Percentiles rank a stretch among this genome's conserved stretches.
phyloP scores from a whole-genome alignment of 2,797 vertebrate species.

The Pseudopleuronectes americanus region DNA sequence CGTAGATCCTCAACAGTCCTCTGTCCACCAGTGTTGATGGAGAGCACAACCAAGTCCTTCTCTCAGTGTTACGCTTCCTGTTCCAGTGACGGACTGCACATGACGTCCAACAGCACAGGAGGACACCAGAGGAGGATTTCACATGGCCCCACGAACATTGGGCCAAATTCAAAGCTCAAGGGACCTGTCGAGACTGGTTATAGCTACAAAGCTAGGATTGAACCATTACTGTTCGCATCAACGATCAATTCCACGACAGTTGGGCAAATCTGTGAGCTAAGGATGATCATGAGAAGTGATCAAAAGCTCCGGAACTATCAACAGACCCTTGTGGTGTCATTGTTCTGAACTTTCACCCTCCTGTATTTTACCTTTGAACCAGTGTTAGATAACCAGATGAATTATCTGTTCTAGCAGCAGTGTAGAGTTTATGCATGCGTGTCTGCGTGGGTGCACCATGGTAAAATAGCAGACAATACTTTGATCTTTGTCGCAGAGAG shows the following conservation, averaged over 20 bases:
- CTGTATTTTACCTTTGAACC: not conserved
- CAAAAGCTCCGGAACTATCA: not conserved
- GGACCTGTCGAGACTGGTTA: too few species aligned
- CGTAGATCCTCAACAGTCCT: conserved; percentile 28
- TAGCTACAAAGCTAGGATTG: not conserved
- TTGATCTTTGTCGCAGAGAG: conserved; percentile 49
- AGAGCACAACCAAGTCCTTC: conserved; percentile 43
- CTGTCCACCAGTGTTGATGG: conserved; percentile 38
- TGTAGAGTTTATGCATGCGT: conserved; percentile 10
- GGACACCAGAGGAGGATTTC: conserved; percentile 5
- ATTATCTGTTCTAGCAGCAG: conserved; percentile 1
- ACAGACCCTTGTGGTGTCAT: not conserved
- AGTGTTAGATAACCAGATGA: conserved; percentile 12
- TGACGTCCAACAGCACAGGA: conserved; percentile 39
- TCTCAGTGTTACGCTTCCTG: conserved; percentile 62
- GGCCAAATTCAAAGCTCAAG: not conserved
- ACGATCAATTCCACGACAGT: not conserved
- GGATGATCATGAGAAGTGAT: not conserved
- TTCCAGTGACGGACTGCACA: conserved; percentile 61
- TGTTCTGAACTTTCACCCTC: not conserved
- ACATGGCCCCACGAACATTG: not conserved
- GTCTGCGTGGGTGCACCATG: conserved; percentile 20
- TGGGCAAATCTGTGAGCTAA: not conserved
- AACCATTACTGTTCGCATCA: not conserved
- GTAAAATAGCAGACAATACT: conserved; percentile 47